A percentile compares a stretch with the other conserved stretches of the same genome.
phyloP scores from a whole-genome alignment of 2,113 vertebrate species.

The Sinocyclocheilus anophthalmus region DNA sequence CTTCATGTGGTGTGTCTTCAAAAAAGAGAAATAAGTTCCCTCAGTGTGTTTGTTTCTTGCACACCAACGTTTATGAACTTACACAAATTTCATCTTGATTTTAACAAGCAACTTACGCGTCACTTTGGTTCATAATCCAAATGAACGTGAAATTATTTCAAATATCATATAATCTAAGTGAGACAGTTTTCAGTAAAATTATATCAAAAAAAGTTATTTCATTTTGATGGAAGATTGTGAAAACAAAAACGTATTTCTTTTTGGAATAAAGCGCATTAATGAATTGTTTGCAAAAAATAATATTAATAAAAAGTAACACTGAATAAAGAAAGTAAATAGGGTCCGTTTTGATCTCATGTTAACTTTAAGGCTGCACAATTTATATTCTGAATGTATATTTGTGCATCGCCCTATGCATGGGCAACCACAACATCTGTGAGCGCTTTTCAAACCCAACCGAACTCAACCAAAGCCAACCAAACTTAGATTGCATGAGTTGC shows the following conservation, averaged over 20 bases:
- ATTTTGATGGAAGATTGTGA: not conserved
- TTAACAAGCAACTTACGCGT: not conserved
- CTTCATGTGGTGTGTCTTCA: not conserved
- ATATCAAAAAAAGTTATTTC: not conserved
- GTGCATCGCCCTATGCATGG: not conserved
- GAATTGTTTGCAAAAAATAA: not conserved
- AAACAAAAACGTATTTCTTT: not conserved
- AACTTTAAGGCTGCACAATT: not conserved
- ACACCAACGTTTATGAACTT: not conserved
- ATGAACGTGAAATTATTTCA: not conserved
- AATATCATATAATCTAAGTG: not conserved
- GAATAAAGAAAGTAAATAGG: not conserved
- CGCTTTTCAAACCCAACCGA: not conserved
- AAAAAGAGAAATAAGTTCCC: not conserved
- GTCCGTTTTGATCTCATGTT: not conserved
- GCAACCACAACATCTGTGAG: constrained; percentile 44
- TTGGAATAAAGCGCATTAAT: not conserved
- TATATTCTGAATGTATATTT: constrained; percentile 3
- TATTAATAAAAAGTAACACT: not conserved
- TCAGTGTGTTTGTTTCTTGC: not conserved
- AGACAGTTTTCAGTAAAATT: not conserved
- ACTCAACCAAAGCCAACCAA: not conserved
- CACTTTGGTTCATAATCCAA: not conserved
- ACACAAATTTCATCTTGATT: not conserved
- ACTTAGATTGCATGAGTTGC: not conserved